Conservation (phyloP, 2,797 vertebrate genomes). For the Nyctibius grandis region DNA sequence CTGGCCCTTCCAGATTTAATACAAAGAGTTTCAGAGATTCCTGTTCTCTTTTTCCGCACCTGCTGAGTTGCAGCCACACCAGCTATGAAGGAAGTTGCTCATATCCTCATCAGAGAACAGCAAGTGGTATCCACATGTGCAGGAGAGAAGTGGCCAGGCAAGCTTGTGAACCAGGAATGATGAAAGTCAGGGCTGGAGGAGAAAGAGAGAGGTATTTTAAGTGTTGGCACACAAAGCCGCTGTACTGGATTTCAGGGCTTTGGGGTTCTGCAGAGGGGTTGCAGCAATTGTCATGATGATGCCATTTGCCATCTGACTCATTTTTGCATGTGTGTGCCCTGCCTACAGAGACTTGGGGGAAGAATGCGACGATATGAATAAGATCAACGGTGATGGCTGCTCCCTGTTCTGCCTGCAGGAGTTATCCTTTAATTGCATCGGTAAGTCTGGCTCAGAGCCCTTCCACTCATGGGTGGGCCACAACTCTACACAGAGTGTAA, state of each 20-base stretch:
- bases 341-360: constrained; percentile 85
- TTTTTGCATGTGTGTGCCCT: neutral
- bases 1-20: constrained; percentile 28
- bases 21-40: constrained; percentile 36
- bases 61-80: constrained; percentile 28
- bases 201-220: neutral
- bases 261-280: neutral
- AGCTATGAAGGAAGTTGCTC: constrained; percentile 51
- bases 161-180: neutral
- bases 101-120: constrained; percentile 46
- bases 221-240: neutral
- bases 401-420: constrained; percentile 93
- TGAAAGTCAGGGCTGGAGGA: neutral
- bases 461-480: neutral
- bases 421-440: constrained; percentile 91
- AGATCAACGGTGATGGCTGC: constrained; percentile 92
- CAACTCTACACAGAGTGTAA: neutral
- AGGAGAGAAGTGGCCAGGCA: neutral
- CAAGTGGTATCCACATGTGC: constrained; percentile 48
- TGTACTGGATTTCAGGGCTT: neutral
- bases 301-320: neutral
- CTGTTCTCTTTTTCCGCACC: constrained; percentile 38
- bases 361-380: constrained; percentile 96
- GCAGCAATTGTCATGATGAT: neutral
- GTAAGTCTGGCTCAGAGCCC: constrained; percentile 74